Base-by-base conservation (phyloP, 2,797 vertebrate genomes). In the Neoniphon sammara region DNA sequence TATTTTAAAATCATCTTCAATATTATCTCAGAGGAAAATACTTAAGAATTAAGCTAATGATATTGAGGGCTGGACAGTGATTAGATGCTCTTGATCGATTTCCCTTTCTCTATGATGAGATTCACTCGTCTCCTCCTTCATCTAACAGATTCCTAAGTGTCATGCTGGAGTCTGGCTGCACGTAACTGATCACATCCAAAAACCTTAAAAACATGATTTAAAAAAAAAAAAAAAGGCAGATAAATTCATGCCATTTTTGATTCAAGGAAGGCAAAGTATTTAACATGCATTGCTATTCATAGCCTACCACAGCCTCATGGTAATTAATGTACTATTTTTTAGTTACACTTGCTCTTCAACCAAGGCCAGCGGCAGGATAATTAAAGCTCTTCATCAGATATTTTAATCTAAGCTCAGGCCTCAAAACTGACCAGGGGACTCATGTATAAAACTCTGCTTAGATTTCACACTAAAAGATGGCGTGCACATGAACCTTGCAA, bases 401-500 rank as follows among this genome's bases (percentile, higher is more conserved):
- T 36, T 71, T 65, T 25, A 6, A 53, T 65, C 53, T 21, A 53
- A 52, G 9, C 31, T 54, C 23, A 54, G 52, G 9, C 52, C 5
- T 23, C 21, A 14, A 14, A 54, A 15, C 2, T 7, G 30, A 58
- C 10, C 31, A 17, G 4, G 25, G 25, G 25, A 27, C 25, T 27
- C 25, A 27, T 4, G 25, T 27, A 27, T 27, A 27, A 27, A 27
- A 27, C 25, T 27, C 4, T 27, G 25, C 25, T 27, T 27, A 27
- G 25, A 27, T 27, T 27, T 27, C 25, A 27, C 25, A 27, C 25
- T 27, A 27, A 27, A 4, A 27, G 25, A 27, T 27, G 25, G 25
- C 25, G 25, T 4, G 25, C 25, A 2, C 25, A 27, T 4, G 25
- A 27, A 27, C 25, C 25, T 27, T 27, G 4, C 25, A 27, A 27